Base-by-base conservation (phyloP, 2,797 vertebrate species). In the Cirrhinus molitorella region DNA sequence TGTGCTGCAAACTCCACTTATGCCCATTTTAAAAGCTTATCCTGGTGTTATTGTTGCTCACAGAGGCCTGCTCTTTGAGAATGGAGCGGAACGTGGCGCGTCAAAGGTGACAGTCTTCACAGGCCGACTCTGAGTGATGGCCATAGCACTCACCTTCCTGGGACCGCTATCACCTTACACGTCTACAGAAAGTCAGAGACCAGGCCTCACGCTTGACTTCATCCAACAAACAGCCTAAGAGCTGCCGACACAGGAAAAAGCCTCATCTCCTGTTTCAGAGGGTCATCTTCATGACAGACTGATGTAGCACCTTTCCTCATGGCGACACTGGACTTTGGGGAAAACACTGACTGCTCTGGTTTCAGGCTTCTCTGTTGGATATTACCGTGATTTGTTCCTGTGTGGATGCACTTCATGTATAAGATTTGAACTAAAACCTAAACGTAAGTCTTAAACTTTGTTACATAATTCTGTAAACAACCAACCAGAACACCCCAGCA, bases 121-220 rank as follows among this genome's bases (percentile, higher is more conserved):
- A 68, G 65, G 49, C 57, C 25, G 66, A 77, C 68, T 66, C 77
- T 85, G 79, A 88, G 53, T 43, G 79, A 88, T 87, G 79, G 74
- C 63, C 84, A 80, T 31, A 45, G 66, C 49, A 70, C 74, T 85
- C 67, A 83, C 67, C 80, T 87, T 76, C 34, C 75, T 67, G 40
- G 59, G 43, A 31, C 51, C 1, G 72, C 83, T 87, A 92, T 95
- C 94, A 83, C 88, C 89, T 96, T 95, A 94, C 95, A 92, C 34
- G 80, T 59, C 91, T 89, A 88, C 89, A 90, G 86, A 81, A 83
- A 91, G 89, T 89, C 84, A 90, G 87, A 87, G 85, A 93, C 88
- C 85, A 61, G 80, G 49, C 28, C 88, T 87, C 93, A 94, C 51
- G 94, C 94, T 92, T 94, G 93, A 92, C 89, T 95, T 92, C 87